Evolutionary conservation across 2,797 vertebrate genomes (phyloP), one percentile per base, ranked within the genome.

Genomic region (Helostoma temminkii): DNA sequence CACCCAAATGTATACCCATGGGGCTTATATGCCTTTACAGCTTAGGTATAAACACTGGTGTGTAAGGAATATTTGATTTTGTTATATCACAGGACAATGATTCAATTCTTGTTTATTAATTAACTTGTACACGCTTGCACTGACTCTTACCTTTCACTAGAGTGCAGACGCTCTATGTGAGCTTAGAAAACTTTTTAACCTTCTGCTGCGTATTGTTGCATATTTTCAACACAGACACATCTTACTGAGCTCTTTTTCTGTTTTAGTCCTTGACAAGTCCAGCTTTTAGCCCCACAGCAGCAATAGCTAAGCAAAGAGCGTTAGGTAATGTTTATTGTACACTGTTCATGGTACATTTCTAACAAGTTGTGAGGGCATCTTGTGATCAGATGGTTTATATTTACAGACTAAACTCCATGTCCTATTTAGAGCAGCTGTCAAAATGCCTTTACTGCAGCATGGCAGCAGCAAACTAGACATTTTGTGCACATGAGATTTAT

Each of bases 91-190:
- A 8, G 5, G 30, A 71, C 18, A 66, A 56, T 62, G 66, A 77
- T 32, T 83, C 24, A 24, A 53, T 6, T 16, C 0, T 45, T 21
- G 34, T 32, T 76, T 68, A 43, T 74, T 49, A 72, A 62, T 66
- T 45, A 74, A 71, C 55, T n/a, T 34, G 21, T 11, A 52, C 63
- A 45, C 14, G 36, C 52, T 2, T 74, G 34, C 2, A 1, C 34
- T 1, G 7, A 25, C 18, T 60, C 18, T 64, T 26, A 2, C 11
- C 37, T 49, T 18, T 56, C n/a, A 58, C 43, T 8, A 5, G 16
- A 39, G 6, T 37, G 28, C 16, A 39, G 9, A 15, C 16, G 34
- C 32, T 26, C 36, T 25, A 22, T 46, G 34, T 53, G 12, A 18
- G 30, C 6, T 32, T 12, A 30, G 3, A 65, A 34, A 5, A 43